Base-by-base conservation (phyloP, 1,140 invertebrate species). In the Nymphalis io region DNA sequence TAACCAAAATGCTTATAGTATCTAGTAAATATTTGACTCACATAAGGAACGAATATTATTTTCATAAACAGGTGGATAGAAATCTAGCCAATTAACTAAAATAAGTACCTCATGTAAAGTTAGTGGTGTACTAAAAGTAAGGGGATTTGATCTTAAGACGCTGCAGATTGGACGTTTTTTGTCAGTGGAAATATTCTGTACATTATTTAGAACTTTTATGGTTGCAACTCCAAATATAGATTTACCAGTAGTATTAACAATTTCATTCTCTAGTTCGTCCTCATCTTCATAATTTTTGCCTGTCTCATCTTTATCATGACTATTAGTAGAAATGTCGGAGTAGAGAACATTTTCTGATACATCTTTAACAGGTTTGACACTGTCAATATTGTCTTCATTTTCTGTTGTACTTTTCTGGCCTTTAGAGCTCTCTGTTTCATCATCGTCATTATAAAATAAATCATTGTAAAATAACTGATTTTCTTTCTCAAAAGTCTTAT, bases 31-130 rank as follows among this genome's bases (percentile, higher is more conserved):
- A 27, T 27, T 27, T 27, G 23, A 27, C 1, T 5, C 5, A 27
- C 3, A 27, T 27, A 27, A 0, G 23, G 5, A 27, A 27, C 5
- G 3, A 5, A 5, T 27, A 33, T 8, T 8, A 33, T 33, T 5
- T 8, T 33, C 10, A 33, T 8, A 33, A 33, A 33, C 6, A 6
- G 1, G 10, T 33, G 6, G 0, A 33, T 33, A 8, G 6, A 0
- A 8, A 3, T 33, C 27, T 33, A 33, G 10, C 27, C 4, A 10
- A 39, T 13, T 59, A 10, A 40, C 3, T 16, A 3, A 38, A 39
- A 59, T 40, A 16, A 21, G 40, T 81, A 88, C 89, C 84, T 91
- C 89, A 46, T 82, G 74, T 40, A 91, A 77, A 16, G 86, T 85
- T 16, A 78, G 74, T 5, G 86, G 82, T 27, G 82, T 75, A 73